phyloP scores from a whole-genome alignment of 2,888 invertebrate genomes.

The Pocota personata region DNA sequence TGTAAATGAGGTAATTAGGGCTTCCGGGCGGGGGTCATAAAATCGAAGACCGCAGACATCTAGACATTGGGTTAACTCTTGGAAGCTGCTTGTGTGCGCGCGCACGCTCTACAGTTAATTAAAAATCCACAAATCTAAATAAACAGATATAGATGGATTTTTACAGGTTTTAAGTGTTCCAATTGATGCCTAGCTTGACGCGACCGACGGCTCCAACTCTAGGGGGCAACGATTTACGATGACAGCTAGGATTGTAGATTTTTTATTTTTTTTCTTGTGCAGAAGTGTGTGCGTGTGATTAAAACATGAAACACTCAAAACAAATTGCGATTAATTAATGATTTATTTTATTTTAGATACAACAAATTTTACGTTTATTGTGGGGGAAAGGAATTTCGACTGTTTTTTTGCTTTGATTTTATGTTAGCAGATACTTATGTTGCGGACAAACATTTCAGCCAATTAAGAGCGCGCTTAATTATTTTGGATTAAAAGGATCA shows the following conservation, averaged over 20 bases:
- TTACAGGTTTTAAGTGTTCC: constrained; percentile 29
- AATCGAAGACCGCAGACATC: constrained; percentile 5
- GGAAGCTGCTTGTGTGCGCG: constrained; percentile 9
- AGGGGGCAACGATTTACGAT: constrained; percentile 41
- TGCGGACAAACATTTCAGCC: not conserved
- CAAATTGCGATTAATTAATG: constrained; percentile 58
- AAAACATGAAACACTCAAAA: not conserved
- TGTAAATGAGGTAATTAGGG: constrained; percentile 82
- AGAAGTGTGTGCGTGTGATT: constrained; percentile 13
- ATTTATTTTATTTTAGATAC: not conserved
- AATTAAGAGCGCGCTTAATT: not conserved
- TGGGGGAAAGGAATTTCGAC: not conserved
- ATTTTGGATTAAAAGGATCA: not conserved
- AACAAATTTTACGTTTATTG: not conserved
- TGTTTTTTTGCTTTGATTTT: not conserved
- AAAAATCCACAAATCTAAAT: constrained; percentile 55
- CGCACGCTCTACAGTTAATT: constrained; percentile 36
- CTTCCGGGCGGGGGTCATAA: constrained; percentile 78
- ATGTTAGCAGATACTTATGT: not conserved
- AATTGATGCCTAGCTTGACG: constrained; percentile 36
- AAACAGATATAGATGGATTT: constrained; percentile 13
- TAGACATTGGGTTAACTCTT: not conserved
- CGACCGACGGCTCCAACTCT: not conserved
- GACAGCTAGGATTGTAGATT: constrained; percentile 1
- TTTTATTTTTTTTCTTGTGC: not conserved